Base-by-base conservation (phyloP, 2,797 vertebrate species). In the Mallotus villosus region DNA sequence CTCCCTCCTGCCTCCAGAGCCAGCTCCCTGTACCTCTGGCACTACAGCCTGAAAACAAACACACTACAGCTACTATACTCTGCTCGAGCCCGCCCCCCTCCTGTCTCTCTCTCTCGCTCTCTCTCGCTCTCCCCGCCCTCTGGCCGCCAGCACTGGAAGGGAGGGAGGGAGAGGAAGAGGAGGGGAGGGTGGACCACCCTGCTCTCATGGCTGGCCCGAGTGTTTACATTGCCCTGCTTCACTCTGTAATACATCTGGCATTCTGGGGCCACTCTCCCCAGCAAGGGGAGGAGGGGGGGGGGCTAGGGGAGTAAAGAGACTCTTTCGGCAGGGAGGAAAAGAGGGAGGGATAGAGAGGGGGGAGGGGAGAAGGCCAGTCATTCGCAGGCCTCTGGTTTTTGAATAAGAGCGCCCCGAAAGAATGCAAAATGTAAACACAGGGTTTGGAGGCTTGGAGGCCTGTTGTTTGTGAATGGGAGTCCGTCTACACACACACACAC, bases 211-310 rank as follows among this genome's bases (percentile, higher is more conserved):
- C 96, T 97, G 93, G 91, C 91, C 94, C 91, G 91, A 91, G 89
- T 97, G 95, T 98, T 99, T 98, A 98, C 97, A 97, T 95, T 97
- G 95, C 96, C 94, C 93, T 94, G 93, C 94, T 95, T 94, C 93
- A 95, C 95, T 97, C 95, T 97, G 96, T 97, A 97, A 97, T 97
- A 97, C 96, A 97, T 99, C 96, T 98, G 96, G 96, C 95, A 97
- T 97, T 97, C 97, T 96, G 94, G 95, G 95, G 95, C 94, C 94
- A 89, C 91, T 93, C 93, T 94, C 92, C 94, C 95, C 90, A 95
- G 94, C 94, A 79, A 79, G 84, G 76, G 85, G 85, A 29, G 83
- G 82, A 80, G 46, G 71, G 68, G 53, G 11, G 34, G 55, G 9
- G 22, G 53, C 70, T 5, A 8, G 16, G 11, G 77, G 53, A n/a